These are phyloP conservation scores for Maccullochella peelii DNA, from an alignment of 2,113 vertebrate species.

Conservation along the genomic window DNA sequence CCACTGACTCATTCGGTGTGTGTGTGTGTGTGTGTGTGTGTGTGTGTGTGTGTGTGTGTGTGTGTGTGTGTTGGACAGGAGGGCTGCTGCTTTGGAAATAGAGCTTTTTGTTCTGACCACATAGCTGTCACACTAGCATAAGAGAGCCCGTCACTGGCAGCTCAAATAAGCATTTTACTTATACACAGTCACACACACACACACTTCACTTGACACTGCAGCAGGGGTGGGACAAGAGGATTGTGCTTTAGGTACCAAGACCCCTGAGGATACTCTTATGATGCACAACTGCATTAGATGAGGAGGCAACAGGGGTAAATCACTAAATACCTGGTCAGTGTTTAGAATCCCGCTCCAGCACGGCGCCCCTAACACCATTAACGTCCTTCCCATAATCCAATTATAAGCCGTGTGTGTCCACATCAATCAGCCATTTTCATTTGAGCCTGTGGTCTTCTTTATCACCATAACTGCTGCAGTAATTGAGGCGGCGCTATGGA, in stretches of 20 bases:
- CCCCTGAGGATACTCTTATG: slow-evolving; percentile 45
- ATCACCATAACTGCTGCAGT: slow-evolving; percentile 73
- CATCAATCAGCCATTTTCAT: slow-evolving; percentile 81
- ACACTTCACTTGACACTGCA: slow-evolving; percentile 58
- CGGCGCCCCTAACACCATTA: slow-evolving; percentile 58
- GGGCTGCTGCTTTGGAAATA: slow-evolving; percentile 69
- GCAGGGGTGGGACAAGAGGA: slow-evolving; percentile 60
- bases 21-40: neutral
- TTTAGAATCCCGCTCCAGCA: slow-evolving; percentile 38
- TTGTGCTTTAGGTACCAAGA: slow-evolving; percentile 53
- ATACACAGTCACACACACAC: slow-evolving; percentile 17
- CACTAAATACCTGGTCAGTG: slow-evolving; percentile 72
- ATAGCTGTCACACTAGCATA: slow-evolving; percentile 83
- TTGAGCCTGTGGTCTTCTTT: slow-evolving; percentile 72
- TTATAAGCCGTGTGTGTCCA: slow-evolving; percentile 79
- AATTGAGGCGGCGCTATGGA: slow-evolving; percentile 77
- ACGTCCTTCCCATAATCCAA: slow-evolving; percentile 79
- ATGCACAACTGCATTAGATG: slow-evolving; percentile 57
- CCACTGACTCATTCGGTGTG: neutral
- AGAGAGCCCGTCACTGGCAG: slow-evolving; percentile 68
- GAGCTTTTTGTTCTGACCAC: slow-evolving; percentile 80
- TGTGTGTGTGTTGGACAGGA: slow-evolving; percentile 3
- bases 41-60: neutral
- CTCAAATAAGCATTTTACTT: slow-evolving; percentile 62
- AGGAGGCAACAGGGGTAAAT: slow-evolving; percentile 32